Evolutionary conservation across 2,797 vertebrate species (phyloP).

Genomic region (Danio aesculapii): DNA sequence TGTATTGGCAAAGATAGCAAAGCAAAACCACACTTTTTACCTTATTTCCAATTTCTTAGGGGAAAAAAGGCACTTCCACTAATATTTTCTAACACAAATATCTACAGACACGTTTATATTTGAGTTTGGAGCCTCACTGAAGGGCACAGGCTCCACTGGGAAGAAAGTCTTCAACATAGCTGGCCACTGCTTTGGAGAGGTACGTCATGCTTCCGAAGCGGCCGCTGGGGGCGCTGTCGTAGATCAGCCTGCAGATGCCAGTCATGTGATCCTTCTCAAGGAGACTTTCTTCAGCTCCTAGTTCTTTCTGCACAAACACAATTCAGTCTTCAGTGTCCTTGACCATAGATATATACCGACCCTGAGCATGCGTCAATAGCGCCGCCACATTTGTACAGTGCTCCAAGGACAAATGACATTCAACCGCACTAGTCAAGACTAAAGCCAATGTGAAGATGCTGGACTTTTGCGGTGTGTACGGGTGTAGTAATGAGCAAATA

Average conservation of each 20-base stretch:
- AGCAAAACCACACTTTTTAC: background rate
- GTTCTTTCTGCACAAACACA: conserved; percentile 80
- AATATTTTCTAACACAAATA: background rate
- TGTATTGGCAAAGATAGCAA: background rate
- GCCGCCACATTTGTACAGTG: no score
- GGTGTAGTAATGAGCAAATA: no score
- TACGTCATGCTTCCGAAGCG: conserved; percentile 97
- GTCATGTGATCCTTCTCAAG: conserved; percentile 88
- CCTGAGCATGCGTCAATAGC: no score
- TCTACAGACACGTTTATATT: background rate
- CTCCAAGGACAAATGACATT: no score
- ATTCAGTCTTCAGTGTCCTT: background rate
- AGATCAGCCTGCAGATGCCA: conserved; percentile 90
- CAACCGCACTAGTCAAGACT: no score
- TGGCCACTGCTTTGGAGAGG: conserved; percentile 90
- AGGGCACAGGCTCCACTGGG: conserved; percentile 89
- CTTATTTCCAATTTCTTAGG: conserved; percentile 1
- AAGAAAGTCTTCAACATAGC: conserved; percentile 90
- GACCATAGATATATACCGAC: no score
- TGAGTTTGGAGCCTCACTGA: conserved; percentile 77
- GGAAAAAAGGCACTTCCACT: background rate
- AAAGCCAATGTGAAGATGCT: no score
- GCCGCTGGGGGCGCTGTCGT: conserved; percentile 95
- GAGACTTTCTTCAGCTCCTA: conserved; percentile 89
- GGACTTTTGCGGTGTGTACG: no score